These are phyloP conservation scores for Nomada fabriciana DNA, from an alignment of 2,888 invertebrate species.

Conservation along the genomic window DNA sequence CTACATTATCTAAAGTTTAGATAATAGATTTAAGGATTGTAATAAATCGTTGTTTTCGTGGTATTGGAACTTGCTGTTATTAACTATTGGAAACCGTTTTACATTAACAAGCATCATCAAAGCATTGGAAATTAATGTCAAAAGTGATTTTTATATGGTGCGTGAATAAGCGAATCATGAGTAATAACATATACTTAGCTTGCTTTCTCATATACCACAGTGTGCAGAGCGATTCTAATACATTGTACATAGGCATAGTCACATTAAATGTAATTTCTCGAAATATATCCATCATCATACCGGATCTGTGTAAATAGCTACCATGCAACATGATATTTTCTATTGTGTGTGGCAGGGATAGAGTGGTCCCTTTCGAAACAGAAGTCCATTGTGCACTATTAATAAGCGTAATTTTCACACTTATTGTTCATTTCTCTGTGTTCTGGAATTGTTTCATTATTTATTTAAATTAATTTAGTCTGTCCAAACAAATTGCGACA, in stretches of 20 bases:
- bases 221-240: too few species aligned
- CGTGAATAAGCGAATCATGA: neutral
- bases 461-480: neutral
- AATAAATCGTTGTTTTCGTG: too few species aligned
- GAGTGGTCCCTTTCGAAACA: constrained; percentile 30
- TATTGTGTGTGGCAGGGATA: constrained; percentile 33
- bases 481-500: neutral
- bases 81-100: too few species aligned
- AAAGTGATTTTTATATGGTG: too few species aligned
- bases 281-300: constrained; percentile 24
- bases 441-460: constrained; percentile 1
- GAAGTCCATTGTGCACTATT: constrained; percentile 38
- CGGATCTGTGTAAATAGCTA: constrained; percentile 23
- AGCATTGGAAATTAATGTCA: too few species aligned
- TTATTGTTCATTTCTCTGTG: constrained; percentile 1
- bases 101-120: too few species aligned
- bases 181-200: neutral
- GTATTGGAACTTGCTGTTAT: too few species aligned
- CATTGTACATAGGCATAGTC: neutral
- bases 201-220: neutral
- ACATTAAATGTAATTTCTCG: constrained; percentile 17
- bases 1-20: too few species aligned
- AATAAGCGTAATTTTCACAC: neutral
- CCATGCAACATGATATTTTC: constrained; percentile 37
- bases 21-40: too few species aligned